Evolutionary conservation across 2,113 vertebrate genomes (phyloP).

Genomic region (Todiramphus saurophagus): DNA sequence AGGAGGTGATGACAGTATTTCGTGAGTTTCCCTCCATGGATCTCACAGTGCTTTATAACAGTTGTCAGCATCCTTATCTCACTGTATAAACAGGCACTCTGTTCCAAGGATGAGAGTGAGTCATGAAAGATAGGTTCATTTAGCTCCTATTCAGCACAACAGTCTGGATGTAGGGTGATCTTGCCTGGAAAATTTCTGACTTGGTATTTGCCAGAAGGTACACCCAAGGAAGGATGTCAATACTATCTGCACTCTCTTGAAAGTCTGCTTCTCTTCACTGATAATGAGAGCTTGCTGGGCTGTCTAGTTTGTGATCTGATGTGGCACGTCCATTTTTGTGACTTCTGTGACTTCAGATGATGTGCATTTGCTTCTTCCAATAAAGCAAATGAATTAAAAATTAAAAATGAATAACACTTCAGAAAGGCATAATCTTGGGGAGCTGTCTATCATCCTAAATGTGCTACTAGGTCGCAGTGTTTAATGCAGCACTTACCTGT

Average conservation of each 20-base stretch:
- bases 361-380: rapidly evolving
- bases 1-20: background rate
- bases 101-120: background rate
- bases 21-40: background rate
- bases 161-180: background rate
- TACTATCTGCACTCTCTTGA: background rate
- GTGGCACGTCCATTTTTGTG: background rate
- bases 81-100: background rate
- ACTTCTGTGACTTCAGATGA: background rate
- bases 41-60: background rate
- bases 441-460: background rate
- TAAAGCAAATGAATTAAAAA: background rate
- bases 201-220: background rate
- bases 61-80: background rate
- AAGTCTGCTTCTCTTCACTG: background rate
- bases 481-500: background rate
- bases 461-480: background rate
- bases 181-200: background rate
- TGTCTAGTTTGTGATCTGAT: background rate
- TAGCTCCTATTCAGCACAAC: background rate
- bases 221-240: background rate
- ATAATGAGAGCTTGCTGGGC: background rate
- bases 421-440: background rate
- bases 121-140: background rate
- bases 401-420: background rate